phyloP scores from a whole-genome alignment of 1,140 invertebrate genomes.

The Listronotus bonariensis region DNA sequence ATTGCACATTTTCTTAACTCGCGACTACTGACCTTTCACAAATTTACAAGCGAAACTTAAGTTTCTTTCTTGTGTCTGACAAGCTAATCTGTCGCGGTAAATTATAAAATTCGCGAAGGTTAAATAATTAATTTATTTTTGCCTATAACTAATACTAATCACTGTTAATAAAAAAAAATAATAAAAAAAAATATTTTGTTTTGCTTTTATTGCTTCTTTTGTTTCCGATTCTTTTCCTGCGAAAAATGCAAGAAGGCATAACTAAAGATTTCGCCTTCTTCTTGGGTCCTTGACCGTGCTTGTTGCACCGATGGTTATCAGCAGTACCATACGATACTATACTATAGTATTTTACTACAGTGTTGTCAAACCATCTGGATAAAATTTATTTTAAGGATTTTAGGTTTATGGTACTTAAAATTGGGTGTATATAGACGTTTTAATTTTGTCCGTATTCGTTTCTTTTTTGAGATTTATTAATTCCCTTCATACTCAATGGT shows the following conservation, averaged over 20 bases:
- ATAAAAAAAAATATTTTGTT: neutral
- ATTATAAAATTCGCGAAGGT: too few species aligned
- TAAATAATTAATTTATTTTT: too few species aligned
- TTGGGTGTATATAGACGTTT: too few species aligned
- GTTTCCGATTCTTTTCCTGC: conserved; percentile 16
- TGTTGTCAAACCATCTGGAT: conserved; percentile 2
- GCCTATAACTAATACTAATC: neutral
- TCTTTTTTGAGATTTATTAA: too few species aligned
- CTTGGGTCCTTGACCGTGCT: conserved; percentile 33
- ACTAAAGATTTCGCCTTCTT: conserved; percentile 29
- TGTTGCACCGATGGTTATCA: conserved; percentile 23
- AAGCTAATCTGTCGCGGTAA: too few species aligned
- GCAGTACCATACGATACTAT: conserved; percentile 1
- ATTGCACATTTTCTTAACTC: too few species aligned
- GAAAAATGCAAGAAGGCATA: conserved; percentile 24
- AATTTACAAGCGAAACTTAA: too few species aligned
- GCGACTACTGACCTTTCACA: too few species aligned
- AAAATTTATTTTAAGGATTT: neutral
- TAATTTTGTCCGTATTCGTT: too few species aligned
- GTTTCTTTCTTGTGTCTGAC: too few species aligned
- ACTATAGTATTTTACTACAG: conserved; percentile 2
- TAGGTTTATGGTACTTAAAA: too few species aligned
- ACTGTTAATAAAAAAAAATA: neutral
- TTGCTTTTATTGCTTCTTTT: neutral
- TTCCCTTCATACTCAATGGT: too few species aligned